Conservation (phyloP, 2,888 invertebrate genomes). For the Sarcophaga caerulescens region DNA sequence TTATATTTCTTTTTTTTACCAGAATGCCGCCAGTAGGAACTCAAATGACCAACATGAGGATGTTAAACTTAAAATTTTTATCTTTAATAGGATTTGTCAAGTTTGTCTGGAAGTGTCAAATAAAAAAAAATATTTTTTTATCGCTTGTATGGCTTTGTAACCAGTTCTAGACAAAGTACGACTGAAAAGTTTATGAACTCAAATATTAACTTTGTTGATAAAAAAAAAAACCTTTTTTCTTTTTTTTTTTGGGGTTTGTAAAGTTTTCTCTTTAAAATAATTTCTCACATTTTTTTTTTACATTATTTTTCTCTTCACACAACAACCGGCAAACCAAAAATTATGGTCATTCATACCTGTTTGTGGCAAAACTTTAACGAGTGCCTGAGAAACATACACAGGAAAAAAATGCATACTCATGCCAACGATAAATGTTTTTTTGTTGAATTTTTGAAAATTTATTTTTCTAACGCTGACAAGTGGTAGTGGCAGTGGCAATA, state of each 20-base stretch:
- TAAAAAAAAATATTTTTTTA: conserved; percentile 11
- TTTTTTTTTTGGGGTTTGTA: background rate
- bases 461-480: background rate
- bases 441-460: background rate
- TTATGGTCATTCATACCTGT: conserved; percentile 62
- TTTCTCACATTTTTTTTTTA: conserved; percentile 21
- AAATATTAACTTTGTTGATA: conserved; percentile 45
- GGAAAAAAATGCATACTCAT: background rate
- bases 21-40: no score
- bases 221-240: background rate
- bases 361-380: conserved; percentile 29
- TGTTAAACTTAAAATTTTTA: no score
- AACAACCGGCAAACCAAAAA: conserved; percentile 58
- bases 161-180: background rate
- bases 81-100: conserved; percentile 78
- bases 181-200: conserved; percentile 58
- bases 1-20: no score
- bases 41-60: no score
- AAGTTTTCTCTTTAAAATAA: background rate
- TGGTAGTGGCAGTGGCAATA: no score
- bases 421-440: background rate
- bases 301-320: conserved; percentile 15
- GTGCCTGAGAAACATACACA: background rate
- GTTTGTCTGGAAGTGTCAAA: conserved; percentile 69
- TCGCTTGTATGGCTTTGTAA: background rate